Conservation (phyloP, 2,888 invertebrate genomes). For the Clostera curtula region DNA sequence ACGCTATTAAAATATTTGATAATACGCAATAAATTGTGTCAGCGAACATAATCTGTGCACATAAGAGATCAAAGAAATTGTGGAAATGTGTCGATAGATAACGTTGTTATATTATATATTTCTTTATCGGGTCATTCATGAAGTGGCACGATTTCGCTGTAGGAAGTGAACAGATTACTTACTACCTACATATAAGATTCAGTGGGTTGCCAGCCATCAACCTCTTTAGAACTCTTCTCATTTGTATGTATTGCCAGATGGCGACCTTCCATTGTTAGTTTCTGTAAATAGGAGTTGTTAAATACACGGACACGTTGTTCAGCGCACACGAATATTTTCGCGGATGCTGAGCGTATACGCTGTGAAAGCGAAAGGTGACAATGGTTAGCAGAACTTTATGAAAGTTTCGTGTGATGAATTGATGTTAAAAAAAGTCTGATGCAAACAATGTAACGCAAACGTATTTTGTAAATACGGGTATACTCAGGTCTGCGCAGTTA, state of each 20-base stretch:
- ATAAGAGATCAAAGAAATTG: constrained; percentile 3
- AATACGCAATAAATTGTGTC: too few species aligned
- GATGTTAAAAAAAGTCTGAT: too few species aligned
- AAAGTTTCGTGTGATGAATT: too few species aligned
- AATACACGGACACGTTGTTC: constrained; percentile 61
- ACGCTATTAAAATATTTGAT: not conserved
- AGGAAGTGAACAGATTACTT: constrained; percentile 13
- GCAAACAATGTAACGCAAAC: too few species aligned
- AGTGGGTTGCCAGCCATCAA: constrained; percentile 12
- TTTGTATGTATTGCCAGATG: constrained; percentile 47
- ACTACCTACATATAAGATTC: constrained; percentile 5
- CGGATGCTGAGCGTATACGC: constrained; percentile 41
- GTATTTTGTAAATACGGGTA: too few species aligned
- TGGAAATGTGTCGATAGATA: constrained; percentile 9
- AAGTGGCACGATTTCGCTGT: constrained; percentile 1
- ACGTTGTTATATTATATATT: constrained; percentile 1
- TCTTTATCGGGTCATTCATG: constrained; percentile 6
- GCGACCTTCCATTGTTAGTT: constrained; percentile 66
- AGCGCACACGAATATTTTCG: constrained; percentile 47
- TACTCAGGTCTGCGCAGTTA: too few species aligned
- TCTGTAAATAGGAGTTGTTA: constrained; percentile 57
- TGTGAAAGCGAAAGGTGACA: constrained; percentile 56
- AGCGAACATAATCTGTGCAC: not conserved
- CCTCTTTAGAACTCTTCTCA: constrained; percentile 31
- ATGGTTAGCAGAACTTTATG: too few species aligned